Evolutionary conservation across 1,140 invertebrate species (phyloP).

Genomic region (Drosophila pseudoobscura): DNA sequence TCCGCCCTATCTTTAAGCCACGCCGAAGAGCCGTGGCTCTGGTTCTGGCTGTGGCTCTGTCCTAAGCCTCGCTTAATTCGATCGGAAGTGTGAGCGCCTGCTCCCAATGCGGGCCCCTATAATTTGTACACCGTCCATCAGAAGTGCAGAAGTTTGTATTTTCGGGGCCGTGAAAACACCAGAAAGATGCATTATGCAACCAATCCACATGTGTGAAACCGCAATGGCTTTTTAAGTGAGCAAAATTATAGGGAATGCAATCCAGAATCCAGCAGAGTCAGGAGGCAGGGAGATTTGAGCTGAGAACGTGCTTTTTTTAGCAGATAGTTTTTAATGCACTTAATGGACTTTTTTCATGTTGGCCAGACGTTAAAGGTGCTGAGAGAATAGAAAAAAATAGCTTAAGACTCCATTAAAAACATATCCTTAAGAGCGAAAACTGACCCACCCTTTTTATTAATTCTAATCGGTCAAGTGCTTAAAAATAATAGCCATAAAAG

Average conservation of each 20-base stretch:
- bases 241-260: constrained; percentile 27
- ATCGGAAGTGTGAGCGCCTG: constrained; percentile 8
- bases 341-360: too few relatives aligned
- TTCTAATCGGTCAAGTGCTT: constrained; percentile 29
- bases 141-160: constrained; percentile 2
- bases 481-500: constrained; percentile 14
- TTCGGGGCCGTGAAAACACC: constrained; percentile 21
- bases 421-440: neutral
- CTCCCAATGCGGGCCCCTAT: constrained; percentile 40
- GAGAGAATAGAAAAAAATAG: too few relatives aligned
- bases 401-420: constrained; percentile 8
- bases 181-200: constrained; percentile 7
- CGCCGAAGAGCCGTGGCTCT: too few relatives aligned
- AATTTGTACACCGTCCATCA: constrained; percentile 11
- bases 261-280: neutral
- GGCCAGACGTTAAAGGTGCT: too few relatives aligned
- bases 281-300: too few relatives aligned
- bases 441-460: constrained; percentile 5
- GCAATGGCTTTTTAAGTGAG: constrained; percentile 41
- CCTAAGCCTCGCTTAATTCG: constrained; percentile 29
- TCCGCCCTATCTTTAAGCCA: constrained; percentile 20
- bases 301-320: too few relatives aligned
- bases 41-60: constrained; percentile 5
- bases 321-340: too few relatives aligned
- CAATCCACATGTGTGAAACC: constrained; percentile 32